Percentiles rank a stretch among this genome's conserved stretches.
Evolutionary conservation across 2,113 vertebrate genomes (phyloP).

Genomic region (western clawed frog (Xenopus tropicalis)): DNA sequence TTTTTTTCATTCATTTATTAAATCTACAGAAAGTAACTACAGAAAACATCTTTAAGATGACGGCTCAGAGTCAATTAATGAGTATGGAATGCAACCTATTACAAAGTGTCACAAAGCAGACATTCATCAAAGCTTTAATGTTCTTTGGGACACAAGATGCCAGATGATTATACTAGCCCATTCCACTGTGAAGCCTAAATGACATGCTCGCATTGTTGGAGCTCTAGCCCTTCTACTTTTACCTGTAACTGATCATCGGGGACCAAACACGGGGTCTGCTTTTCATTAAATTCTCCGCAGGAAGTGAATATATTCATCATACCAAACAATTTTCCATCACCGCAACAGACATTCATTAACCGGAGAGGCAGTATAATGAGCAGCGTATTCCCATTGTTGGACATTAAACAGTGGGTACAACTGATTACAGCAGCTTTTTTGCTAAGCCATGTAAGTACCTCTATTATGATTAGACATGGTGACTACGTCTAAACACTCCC

Average conservation of each 20-base stretch:
- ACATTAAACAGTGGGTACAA: constrained; percentile 42
- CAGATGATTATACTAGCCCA: too few species aligned
- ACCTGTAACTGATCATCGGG: constrained; percentile 32
- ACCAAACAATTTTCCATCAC: constrained; percentile 39
- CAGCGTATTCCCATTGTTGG: constrained; percentile 40
- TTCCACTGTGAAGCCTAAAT: neutral
- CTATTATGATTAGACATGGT: constrained; percentile 14
- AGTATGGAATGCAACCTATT: too few species aligned
- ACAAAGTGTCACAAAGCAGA: too few species aligned
- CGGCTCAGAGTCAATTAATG: too few species aligned
- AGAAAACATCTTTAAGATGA: too few species aligned
- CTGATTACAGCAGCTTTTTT: constrained; percentile 32
- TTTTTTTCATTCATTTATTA: too few species aligned
- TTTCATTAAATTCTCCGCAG: constrained; percentile 77
- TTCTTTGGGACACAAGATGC: too few species aligned
- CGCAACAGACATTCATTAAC: constrained; percentile 39
- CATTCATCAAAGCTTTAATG: neutral
- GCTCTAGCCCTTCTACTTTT: neutral
- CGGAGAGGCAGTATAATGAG: constrained; percentile 27
- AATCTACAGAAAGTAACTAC: too few species aligned
- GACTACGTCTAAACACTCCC: constrained; percentile 13
- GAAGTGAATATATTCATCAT: constrained; percentile 63
- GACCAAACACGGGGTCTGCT: constrained; percentile 20
- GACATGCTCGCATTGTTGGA: constrained; percentile 1
- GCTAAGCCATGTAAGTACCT: neutral